A percentile compares a stretch with the other conserved stretches of the same genome.
These are phyloP conservation scores for Dyspetes luteomarginatus DNA, from an alignment of 2,888 invertebrate genomes.

Conservation along the genomic window DNA sequence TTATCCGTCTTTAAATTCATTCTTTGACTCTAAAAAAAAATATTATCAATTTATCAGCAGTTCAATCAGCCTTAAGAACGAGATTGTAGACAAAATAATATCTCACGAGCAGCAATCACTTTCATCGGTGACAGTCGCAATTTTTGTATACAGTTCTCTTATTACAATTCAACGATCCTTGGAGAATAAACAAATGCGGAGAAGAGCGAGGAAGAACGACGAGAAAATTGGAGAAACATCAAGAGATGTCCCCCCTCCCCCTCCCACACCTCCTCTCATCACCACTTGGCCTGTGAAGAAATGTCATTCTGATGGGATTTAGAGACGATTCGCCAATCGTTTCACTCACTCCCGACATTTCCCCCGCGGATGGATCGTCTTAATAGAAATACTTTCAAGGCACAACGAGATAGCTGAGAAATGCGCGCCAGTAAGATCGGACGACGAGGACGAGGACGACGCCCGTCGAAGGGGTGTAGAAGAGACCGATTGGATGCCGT, in stretches of 20 bases:
- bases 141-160: too few relatives aligned
- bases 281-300: neutral
- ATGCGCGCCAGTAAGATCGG: slow-evolving; percentile 18
- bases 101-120: too few relatives aligned
- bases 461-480: slow-evolving; percentile 47
- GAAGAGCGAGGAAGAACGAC: too few relatives aligned
- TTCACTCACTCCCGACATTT: slow-evolving; percentile 45
- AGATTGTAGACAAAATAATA: too few relatives aligned
- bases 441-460: slow-evolving; percentile 54
- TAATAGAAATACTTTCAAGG: slow-evolving; percentile 65
- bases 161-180: too few relatives aligned
- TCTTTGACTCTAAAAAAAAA: neutral
- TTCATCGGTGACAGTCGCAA: too few relatives aligned
- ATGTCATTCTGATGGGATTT: slow-evolving; percentile 20
- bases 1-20: too few relatives aligned
- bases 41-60: neutral
- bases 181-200: too few relatives aligned
- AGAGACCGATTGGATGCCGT: slow-evolving; percentile 62
- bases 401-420: slow-evolving; percentile 9
- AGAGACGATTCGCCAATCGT: slow-evolving; percentile 33
- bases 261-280: too few relatives aligned
- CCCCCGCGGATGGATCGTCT: slow-evolving; percentile 64
- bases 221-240: too few relatives aligned
- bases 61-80: too few relatives aligned
- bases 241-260: too few relatives aligned